Evolutionary conservation across 2,797 vertebrate genomes (phyloP).

Genomic region (Halcyon badia): DNA sequence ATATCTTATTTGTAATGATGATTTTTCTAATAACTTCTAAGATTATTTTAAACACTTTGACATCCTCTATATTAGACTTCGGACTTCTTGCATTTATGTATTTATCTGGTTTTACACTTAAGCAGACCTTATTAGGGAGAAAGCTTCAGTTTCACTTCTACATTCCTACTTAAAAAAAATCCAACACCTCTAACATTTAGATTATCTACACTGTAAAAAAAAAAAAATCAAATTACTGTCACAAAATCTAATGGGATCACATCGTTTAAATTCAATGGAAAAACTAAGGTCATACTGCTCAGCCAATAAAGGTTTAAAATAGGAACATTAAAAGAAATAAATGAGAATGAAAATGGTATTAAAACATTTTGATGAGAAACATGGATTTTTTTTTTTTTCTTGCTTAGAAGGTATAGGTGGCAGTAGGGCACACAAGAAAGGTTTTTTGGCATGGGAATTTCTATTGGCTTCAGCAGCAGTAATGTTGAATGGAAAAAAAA

Average conservation of each 20-base stretch:
- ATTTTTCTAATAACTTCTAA: constrained; percentile 43
- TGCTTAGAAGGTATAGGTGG: neutral
- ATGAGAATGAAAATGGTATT: constrained; percentile 11
- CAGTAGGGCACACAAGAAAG: neutral
- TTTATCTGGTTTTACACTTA: neutral
- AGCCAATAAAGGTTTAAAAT: constrained; percentile 51
- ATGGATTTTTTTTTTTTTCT: neutral
- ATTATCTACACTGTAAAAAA: constrained; percentile 36
- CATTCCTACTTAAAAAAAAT: neutral
- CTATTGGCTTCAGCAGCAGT: neutral
- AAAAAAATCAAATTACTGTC: constrained; percentile 52
- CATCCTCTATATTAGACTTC: constrained; percentile 11
- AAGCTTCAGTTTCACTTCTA: neutral
- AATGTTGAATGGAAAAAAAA: neutral
- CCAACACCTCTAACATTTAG: constrained; percentile 19
- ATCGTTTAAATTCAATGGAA: constrained; percentile 16
- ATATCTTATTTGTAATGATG: constrained; percentile 24
- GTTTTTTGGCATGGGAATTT: neutral
- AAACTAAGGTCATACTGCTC: constrained; percentile 22
- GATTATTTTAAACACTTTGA: constrained; percentile 56
- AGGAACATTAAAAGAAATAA: constrained; percentile 28
- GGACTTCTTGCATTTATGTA: neutral
- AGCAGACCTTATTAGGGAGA: neutral
- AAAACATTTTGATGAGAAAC: constrained; percentile 9
- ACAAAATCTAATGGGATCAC: constrained; percentile 49